Evolutionary conservation across 2,888 invertebrate species (phyloP), one percentile per base, ranked within the genome.

Genomic region (Melipona bicolor): DNA sequence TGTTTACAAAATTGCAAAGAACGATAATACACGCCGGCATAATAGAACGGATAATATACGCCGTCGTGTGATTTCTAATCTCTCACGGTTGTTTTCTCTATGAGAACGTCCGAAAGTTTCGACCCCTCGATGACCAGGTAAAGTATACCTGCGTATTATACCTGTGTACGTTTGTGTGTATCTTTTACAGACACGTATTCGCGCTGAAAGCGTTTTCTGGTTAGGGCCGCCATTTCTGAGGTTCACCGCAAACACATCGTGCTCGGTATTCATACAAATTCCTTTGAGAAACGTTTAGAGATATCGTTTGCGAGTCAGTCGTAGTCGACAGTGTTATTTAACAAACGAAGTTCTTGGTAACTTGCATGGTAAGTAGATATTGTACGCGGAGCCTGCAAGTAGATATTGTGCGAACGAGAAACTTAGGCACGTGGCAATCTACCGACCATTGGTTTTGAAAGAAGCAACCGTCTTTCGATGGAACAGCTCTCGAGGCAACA

Each of bases 401-500:
- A 56, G 13, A 56, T n/a, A 56, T 1, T 5, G 0, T 36, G 13
- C n/a, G 13, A 59, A 59, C n/a, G 56, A 15, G 15, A 5, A 59
- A 59, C 56, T 15, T n/a, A n/a, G 56, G 64, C 61, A 70, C 68
- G 56, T 69, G 81, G 76, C 87, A 90, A 90, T 90, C 87, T 86
- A 80, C 83, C 87, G 88, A 89, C 85, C 86, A 89, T 91, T 91
- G 83, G 81, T 83, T 76, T 52, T 32, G n/a, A 79, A 74, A 79
- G 79, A 72, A 73, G 64, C 52, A 67, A 78, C 70, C 74, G 83
- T 77, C 72, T 74, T 52, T 59, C 52, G 50, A 62, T 19, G 50
- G 79, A 68, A 78, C 59, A 36, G 76, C 67, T 65, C 75, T 68
- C 36, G 64, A 56, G n/a, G 70, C 61, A 76, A 80, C 79, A 76